These are phyloP conservation scores for Chironomus striatipennis DNA, from an alignment of 1,140 invertebrate genomes.

Conservation along the genomic window DNA sequence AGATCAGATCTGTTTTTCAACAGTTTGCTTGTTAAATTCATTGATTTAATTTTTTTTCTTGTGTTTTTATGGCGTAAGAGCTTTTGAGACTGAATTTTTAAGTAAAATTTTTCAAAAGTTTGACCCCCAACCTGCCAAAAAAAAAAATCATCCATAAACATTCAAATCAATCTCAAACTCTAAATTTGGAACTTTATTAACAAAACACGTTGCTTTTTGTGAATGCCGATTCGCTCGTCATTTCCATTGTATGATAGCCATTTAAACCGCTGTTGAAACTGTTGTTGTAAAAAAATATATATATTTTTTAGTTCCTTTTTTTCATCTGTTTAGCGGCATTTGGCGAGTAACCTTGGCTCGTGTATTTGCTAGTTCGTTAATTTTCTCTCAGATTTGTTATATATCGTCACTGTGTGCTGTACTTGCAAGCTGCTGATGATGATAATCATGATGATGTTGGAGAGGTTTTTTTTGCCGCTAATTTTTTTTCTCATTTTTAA, in stretches of 20 bases:
- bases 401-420: not conserved
- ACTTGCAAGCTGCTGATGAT: not conserved
- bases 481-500: not conserved
- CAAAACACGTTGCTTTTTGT: no score
- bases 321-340: conserved; percentile 20
- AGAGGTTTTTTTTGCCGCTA: not conserved
- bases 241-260: not conserved
- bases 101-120: no score
- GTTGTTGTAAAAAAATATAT: conserved; percentile 14
- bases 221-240: not conserved
- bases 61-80: no score
- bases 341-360: conserved; percentile 21
- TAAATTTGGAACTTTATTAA: no score
- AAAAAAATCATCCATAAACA: no score
- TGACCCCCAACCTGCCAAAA: no score
- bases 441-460: not conserved
- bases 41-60: no score
- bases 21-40: no score
- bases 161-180: no score
- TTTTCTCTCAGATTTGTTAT: conserved; percentile 12
- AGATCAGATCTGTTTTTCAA: no score
- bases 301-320: not conserved
- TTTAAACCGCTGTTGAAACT: not conserved
- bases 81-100: no score
- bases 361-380: conserved; percentile 18